A percentile compares a stretch with the other conserved stretches of the same genome.
phyloP scores from a whole-genome alignment of 2,113 vertebrate species.

The Tyto alba region DNA sequence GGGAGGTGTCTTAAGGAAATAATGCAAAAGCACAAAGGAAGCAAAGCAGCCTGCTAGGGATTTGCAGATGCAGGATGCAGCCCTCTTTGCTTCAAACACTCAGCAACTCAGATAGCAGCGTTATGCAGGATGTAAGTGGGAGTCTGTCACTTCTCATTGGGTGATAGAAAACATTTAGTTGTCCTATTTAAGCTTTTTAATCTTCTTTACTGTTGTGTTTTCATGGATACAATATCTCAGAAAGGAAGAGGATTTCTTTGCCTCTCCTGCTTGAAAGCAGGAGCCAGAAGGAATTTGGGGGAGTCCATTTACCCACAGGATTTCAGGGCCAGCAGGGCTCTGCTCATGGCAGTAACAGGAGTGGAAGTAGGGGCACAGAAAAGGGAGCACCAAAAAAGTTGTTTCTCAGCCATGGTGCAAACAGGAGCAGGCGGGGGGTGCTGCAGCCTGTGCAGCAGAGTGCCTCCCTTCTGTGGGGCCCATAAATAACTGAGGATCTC shows the following conservation, averaged over 20 bases:
- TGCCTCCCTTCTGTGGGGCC: neutral
- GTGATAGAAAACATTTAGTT: neutral
- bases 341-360: neutral
- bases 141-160: neutral
- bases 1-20: neutral
- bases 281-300: neutral
- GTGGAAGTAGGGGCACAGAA: accelerated
- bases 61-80: neutral
- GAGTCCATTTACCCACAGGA: neutral
- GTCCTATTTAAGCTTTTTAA: neutral
- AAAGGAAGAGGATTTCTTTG: neutral
- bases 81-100: neutral
- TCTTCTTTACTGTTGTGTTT: neutral
- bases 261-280: neutral
- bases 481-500: neutral
- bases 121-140: neutral
- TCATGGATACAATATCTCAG: neutral
- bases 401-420: neutral
- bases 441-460: neutral
- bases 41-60: neutral
- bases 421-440: neutral
- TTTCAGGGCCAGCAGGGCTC: neutral
- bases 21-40: neutral
- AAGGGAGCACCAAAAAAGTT: neutral
- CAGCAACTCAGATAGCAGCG: neutral